Conservation (phyloP, 2,888 invertebrate species). For the Sepioteuthis lessoniana region DNA sequence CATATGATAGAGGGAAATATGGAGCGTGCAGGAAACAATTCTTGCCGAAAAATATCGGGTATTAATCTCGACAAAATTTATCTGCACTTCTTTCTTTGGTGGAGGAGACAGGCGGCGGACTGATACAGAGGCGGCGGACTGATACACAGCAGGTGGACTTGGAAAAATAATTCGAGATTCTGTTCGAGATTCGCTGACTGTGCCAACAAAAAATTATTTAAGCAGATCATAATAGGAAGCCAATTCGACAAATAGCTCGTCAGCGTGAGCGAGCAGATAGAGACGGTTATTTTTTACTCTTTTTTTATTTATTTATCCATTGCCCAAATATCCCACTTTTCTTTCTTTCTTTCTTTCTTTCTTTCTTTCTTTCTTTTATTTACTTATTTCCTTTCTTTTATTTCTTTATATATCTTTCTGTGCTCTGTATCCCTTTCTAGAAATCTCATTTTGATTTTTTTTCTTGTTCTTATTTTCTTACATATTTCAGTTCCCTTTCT, state of each 20-base stretch:
- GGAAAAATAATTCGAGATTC: neutral
- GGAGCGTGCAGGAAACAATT: neutral
- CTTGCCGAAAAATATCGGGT: slow-evolving; percentile 24
- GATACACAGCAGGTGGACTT: slow-evolving; percentile 33
- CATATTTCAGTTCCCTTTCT: too few species aligned
- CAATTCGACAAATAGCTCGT: slow-evolving; percentile 33
- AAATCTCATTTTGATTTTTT: too few species aligned
- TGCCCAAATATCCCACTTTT: neutral
- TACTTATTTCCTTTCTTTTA: neutral
- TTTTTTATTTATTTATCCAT: neutral
- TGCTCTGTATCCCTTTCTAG: too few species aligned
- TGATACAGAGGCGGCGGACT: slow-evolving; percentile 20
- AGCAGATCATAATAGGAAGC: neutral
- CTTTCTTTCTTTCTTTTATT: neutral
- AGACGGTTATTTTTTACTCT: neutral
- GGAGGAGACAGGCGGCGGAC: slow-evolving; percentile 16
- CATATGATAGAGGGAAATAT: neutral
- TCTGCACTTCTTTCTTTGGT: neutral
- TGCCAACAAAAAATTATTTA: slow-evolving; percentile 33
- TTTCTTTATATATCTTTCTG: neutral
- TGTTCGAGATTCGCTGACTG: neutral
- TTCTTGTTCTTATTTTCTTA: too few species aligned
- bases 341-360: neutral
- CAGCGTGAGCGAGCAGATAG: neutral
- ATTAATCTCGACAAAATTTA: slow-evolving; percentile 18